Evolutionary conservation across 2,113 vertebrate genomes (phyloP).

Genomic region (Mustela nigripes): DNA sequence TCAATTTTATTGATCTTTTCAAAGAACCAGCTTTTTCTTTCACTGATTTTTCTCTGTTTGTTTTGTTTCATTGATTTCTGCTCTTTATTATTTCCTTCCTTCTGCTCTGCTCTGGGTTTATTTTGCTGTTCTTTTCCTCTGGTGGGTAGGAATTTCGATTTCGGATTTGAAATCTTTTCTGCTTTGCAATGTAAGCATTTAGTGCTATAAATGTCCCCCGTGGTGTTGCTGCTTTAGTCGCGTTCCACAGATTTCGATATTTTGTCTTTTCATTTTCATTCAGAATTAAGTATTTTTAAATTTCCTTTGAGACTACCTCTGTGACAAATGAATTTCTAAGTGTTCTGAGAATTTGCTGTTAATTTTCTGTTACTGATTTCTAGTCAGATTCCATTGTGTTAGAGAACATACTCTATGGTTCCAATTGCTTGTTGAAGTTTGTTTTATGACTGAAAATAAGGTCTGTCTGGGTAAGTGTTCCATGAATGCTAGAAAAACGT

Average conservation of each 20-base stretch:
- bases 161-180: not conserved
- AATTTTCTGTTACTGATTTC: not conserved
- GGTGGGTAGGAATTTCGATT: not conserved
- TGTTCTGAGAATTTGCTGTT: not conserved
- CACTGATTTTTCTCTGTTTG: not conserved
- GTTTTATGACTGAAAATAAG: not conserved
- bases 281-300: not conserved
- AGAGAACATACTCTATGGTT: not conserved
- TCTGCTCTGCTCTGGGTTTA: not conserved
- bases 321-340: not conserved
- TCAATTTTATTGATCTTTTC: not conserved
- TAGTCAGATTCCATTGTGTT: not conserved
- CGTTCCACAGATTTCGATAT: not conserved
- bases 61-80: not conserved
- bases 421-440: not conserved
- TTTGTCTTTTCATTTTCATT: not conserved
- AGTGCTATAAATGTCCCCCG: not conserved
- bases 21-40: not conserved
- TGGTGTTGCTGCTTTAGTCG: not conserved
- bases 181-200: not conserved
- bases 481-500: not conserved
- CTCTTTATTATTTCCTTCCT: not conserved
- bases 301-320: not conserved
- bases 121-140: not conserved
- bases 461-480: not conserved